These are phyloP conservation scores for Linurgus olivaceus DNA, from an alignment of 2,797 vertebrate species.

Conservation along the genomic window DNA sequence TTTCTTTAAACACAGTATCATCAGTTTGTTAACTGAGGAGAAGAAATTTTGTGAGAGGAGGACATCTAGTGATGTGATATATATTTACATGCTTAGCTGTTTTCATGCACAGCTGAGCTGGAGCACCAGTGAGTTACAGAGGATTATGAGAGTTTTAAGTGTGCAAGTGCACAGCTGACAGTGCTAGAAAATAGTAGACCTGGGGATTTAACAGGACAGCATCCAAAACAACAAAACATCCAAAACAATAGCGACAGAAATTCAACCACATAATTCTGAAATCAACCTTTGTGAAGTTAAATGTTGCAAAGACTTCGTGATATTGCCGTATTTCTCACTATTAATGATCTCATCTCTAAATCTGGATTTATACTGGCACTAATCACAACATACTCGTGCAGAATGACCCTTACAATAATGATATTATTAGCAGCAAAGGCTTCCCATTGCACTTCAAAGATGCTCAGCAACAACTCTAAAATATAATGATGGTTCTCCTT, in stretches of 20 bases:
- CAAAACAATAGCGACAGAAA: not conserved
- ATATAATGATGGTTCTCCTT: not conserved
- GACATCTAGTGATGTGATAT: slow-evolving; percentile 62
- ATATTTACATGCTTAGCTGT: slow-evolving; percentile 8
- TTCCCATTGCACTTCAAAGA: not conserved
- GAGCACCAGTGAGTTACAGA: not conserved
- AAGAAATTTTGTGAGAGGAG: slow-evolving; percentile 45
- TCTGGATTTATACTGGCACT: not conserved
- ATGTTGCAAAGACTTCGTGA: not conserved
- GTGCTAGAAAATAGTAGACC: not conserved
- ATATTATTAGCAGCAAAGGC: not conserved
- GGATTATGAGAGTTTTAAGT: not conserved
- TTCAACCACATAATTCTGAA: not conserved
- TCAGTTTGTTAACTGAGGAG: not conserved
- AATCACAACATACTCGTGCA: not conserved
- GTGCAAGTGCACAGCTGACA: not conserved
- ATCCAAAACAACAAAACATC: not conserved
- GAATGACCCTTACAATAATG: not conserved
- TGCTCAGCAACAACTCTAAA: not conserved
- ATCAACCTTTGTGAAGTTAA: not conserved
- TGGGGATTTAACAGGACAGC: not conserved
- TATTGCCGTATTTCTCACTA: not conserved
- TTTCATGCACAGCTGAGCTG: not conserved
- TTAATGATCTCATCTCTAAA: not conserved
- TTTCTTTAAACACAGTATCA: not conserved